These are phyloP conservation scores for Vombatus ursinus DNA, from an alignment of 2,113 vertebrate species.

Conservation along the genomic window DNA sequence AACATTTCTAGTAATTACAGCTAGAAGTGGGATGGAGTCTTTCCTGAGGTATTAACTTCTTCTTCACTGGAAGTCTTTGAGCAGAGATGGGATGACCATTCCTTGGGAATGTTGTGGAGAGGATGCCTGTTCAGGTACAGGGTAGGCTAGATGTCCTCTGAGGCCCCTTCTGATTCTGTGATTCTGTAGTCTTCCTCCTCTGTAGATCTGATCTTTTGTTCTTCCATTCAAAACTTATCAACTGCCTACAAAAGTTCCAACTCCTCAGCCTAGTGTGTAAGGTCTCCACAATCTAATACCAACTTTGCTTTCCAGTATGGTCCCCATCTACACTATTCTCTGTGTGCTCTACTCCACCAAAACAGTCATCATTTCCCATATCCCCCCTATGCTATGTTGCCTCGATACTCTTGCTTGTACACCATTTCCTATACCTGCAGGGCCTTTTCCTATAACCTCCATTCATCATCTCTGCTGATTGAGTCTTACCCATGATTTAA, in stretches of 20 bases:
- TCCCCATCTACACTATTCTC: neutral
- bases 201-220: neutral
- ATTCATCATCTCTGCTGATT: neutral
- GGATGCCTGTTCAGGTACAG: neutral
- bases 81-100: neutral
- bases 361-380: neutral
- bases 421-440: neutral
- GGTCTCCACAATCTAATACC: neutral
- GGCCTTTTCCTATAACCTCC: neutral
- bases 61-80: neutral
- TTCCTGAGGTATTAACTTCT: neutral
- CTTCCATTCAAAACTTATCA: neutral
- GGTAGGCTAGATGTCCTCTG: neutral
- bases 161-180: neutral
- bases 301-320: neutral
- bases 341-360: neutral
- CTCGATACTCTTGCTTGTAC: neutral
- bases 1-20: neutral
- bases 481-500: neutral
- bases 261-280: neutral
- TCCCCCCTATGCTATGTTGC: neutral
- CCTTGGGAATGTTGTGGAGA: neutral
- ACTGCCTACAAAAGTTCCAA: neutral
- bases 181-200: neutral
- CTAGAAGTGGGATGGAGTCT: neutral